A percentile compares a stretch with the other conserved stretches of the same genome.
Evolutionary conservation across 2,797 vertebrate species (phyloP).

Genomic region (Crocidura indochinensis): DNA sequence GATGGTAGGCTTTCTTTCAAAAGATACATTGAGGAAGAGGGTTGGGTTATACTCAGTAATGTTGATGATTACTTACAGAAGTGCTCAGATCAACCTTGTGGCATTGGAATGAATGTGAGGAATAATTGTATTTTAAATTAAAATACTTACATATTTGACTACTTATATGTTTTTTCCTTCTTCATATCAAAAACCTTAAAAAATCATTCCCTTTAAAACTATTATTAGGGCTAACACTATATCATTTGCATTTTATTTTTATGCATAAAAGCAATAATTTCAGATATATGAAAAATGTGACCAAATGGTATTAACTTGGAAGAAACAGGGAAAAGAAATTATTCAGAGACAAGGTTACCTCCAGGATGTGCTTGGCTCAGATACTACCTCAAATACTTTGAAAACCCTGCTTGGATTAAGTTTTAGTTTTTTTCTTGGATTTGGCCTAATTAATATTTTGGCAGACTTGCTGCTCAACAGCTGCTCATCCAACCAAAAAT

Average conservation of each 20-base stretch:
- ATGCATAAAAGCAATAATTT: background rate
- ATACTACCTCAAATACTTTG: background rate
- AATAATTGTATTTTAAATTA: background rate
- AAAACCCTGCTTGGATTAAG: constrained; percentile 28
- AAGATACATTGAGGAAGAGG: constrained; percentile 20
- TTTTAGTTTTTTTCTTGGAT: constrained; percentile 58
- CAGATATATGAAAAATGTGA: constrained; percentile 35
- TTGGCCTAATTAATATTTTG: constrained; percentile 36
- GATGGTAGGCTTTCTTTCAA: constrained; percentile 40
- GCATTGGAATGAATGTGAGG: no score
- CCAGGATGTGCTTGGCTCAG: background rate
- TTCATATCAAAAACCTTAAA: constrained; percentile 19
- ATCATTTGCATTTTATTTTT: background rate
- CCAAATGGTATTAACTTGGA: background rate
- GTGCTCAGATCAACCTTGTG: no score
- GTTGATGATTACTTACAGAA: no score
- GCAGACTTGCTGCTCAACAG: constrained; percentile 55
- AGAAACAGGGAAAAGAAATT: constrained; percentile 31
- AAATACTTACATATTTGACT: no score
- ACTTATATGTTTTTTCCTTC: background rate
- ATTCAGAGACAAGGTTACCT: background rate
- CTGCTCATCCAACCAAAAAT: constrained; percentile 62
- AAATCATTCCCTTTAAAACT: background rate
- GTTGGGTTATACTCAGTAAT: no score
- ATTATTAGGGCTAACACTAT: background rate